Evolutionary conservation across 1,140 invertebrate species (phyloP), one percentile per base, ranked within the genome.

Genomic region (Sycophaga agraensis): DNA sequence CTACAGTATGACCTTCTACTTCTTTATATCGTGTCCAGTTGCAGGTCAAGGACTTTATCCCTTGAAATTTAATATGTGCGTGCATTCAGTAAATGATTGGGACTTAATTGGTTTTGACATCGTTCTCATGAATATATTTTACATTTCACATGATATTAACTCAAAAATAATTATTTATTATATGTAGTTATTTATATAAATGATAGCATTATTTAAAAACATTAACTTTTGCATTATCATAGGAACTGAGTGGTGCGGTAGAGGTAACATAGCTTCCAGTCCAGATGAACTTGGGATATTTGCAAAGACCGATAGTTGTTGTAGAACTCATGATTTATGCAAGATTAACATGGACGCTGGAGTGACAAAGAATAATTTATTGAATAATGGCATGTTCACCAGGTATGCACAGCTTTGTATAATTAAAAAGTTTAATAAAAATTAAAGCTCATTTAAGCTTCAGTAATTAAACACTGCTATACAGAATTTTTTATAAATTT

Each of bases 191-290:
- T 34, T 34, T 34, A 34, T 34, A 6, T 34, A 34, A 34, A 34
- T 34, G n/a, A n/a, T n/a, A n/a, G n/a, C n/a, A n/a, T n/a, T n/a
- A n/a, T n/a, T n/a, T n/a, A n/a, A n/a, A n/a, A n/a, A n/a, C n/a
- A n/a, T n/a, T n/a, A n/a, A n/a, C n/a, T n/a, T n/a, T n/a, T n/a
- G n/a, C n/a, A n/a, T 46, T 39, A 17, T 62, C 62, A 24, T 46
- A 79, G 84, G 84, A 24, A 86, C 84, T 6, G 73, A 76, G 37
- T 85, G 86, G 85, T 87, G 85, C 63, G 86, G 86, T 1, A 73
- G 70, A 17, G 86, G 85, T 3, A 79, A 84, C 49, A 66, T 71
- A 1, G 81, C 85, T 0, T 55, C 70, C 2, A 65, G 66, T 37
- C 68, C 75, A 7, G 63, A 78, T 1, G 83, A 87, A 50, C 65